phyloP scores from a whole-genome alignment of 2,888 invertebrate species.

The Limnephilus rhombicus region DNA sequence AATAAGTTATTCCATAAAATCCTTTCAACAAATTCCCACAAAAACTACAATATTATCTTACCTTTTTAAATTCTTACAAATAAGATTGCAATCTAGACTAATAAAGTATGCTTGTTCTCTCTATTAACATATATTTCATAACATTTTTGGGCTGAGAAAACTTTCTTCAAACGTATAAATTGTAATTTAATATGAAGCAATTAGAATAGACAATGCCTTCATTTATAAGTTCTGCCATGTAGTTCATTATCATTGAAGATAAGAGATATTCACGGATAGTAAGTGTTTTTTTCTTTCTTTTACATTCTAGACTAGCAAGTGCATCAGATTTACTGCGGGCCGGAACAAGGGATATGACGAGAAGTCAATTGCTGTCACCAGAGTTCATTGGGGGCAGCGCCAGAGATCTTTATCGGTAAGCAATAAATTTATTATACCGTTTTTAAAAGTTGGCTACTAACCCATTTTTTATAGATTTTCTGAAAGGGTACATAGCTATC shows the following conservation, averaged over 20 bases:
- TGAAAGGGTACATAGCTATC: no score
- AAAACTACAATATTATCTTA: not conserved
- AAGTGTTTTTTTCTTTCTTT: not conserved
- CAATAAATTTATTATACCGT: not conserved
- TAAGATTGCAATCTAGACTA: not conserved
- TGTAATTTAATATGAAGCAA: not conserved
- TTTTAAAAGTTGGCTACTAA: no score
- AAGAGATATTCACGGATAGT: not conserved
- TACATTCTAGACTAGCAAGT: conserved; percentile 76
- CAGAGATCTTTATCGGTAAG: conserved; percentile 74
- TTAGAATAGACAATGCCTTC: not conserved
- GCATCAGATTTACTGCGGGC: conserved; percentile 80
- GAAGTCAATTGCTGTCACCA: conserved; percentile 64
- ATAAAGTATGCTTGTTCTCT: no score
- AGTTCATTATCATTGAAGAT: not conserved
- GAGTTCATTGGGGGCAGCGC: conserved; percentile 71
- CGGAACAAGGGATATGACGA: conserved; percentile 77
- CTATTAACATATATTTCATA: no score
- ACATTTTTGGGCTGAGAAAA: not conserved
- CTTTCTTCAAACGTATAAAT: not conserved
- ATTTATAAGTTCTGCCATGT: not conserved
- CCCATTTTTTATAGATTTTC: no score
- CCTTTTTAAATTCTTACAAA: not conserved
- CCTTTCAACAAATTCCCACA: not conserved
- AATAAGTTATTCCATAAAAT: no score